Evolutionary conservation across 2,113 vertebrate genomes (phyloP), one percentile per base, ranked within the genome.

Genomic region (Conger conger): DNA sequence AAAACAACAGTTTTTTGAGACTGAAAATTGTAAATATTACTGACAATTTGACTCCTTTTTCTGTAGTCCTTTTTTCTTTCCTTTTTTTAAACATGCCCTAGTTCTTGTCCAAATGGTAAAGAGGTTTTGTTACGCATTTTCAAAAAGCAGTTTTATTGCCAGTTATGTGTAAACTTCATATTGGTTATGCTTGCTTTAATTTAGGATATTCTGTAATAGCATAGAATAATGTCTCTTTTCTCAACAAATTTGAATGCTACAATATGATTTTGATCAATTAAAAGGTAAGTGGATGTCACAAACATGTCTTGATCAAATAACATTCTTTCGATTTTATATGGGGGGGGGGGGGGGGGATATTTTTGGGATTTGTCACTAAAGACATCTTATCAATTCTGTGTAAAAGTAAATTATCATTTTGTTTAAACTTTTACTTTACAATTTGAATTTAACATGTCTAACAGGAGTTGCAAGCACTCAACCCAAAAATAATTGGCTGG

Each of bases 1-100:
- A 76, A 60, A 15, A 35, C 13, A 38, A 11, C 15, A 33, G 27
- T 27, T 81, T 27, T 79, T 82, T 73, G 53, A 54, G 16, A 30
- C 23, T 83, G 20, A 80, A 45, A 84, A n/a, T 38, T 87, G 79
- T 84, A 84, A 84, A 87, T 87, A 84, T 84, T 79, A 80, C 82
- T 84, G 45, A 79, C 84, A 42, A 53, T 79, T 35, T 78, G 68
- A 20, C 60, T n/a, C 68, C 68, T 13, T n/a, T n/a, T 73, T 73
- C 45, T 27, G 20, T 63, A 3, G 18, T 63, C 57, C 57, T 63
- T 63, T 27, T 27, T 63, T 63, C n/a, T n/a, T n/a, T n/a, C n/a
- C n/a, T n/a, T 60, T 53, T 16, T 18, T 60, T 4, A 60, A n/a
- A 30, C 27, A 33, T 13, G 9, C 27, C 68, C 68, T 73, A 27